A percentile compares a stretch with the other conserved stretches of the same genome.
Evolutionary conservation across 2,888 invertebrate species (phyloP).

Genomic region (Metellina segmentata): DNA sequence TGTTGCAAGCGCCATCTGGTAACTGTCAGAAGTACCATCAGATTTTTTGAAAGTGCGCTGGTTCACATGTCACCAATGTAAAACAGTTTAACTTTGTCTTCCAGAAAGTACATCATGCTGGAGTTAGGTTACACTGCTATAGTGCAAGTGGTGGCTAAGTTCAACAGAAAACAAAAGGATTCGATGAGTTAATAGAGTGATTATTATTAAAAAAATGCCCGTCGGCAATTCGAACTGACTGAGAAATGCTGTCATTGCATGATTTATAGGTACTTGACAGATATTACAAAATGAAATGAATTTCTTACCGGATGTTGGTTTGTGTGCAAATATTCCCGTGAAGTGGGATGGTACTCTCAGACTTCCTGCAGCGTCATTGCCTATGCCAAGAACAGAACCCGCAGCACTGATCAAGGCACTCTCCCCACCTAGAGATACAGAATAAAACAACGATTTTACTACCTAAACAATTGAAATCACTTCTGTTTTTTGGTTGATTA

Average conservation of each 20-base stretch:
- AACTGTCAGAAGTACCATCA: no score
- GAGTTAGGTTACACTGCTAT: background rate
- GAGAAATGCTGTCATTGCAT: no score
- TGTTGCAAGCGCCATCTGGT: no score
- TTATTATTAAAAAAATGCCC: background rate
- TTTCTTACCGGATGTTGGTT: conserved; percentile 20
- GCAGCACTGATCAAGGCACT: conserved; percentile 35
- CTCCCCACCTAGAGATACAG: conserved; percentile 18
- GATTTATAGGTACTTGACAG: background rate
- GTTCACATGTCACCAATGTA: no score
- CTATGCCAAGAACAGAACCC: conserved; percentile 33
- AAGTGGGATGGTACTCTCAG: conserved; percentile 41
- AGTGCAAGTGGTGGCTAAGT: background rate
- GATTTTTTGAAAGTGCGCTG: no score
- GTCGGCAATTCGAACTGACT: no score
- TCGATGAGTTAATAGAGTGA: background rate
- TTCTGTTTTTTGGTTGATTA: no score
- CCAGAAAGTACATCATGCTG: no score
- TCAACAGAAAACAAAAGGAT: background rate
- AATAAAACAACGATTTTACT: background rate
- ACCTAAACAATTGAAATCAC: no score
- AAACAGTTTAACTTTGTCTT: no score
- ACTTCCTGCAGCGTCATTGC: conserved; percentile 43
- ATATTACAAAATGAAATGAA: background rate
- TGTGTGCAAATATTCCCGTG: conserved; percentile 31